Evolutionary conservation across 2,888 invertebrate genomes (phyloP).

Genomic region (Clunio marinus): DNA sequence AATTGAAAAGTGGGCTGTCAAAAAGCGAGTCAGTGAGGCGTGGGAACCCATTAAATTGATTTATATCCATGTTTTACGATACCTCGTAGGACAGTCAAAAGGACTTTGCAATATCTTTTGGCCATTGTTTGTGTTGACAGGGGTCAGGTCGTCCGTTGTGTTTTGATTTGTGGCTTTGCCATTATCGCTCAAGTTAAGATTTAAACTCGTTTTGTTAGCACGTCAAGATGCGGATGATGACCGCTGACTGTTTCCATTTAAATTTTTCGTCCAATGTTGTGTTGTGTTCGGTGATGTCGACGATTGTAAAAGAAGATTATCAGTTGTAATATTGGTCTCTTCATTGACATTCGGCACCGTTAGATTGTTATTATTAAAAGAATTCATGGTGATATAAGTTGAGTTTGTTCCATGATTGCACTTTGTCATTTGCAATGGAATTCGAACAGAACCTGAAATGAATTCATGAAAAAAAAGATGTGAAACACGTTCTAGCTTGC

Average conservation of each 20-base stretch:
- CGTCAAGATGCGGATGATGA: constrained; percentile 23
- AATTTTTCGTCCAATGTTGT: constrained; percentile 21
- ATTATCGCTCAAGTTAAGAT: constrained; percentile 17
- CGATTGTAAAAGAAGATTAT: constrained; percentile 30
- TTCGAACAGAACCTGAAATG: constrained; percentile 48
- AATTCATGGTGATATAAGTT: constrained; percentile 42
- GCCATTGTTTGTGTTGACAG: constrained; percentile 12
- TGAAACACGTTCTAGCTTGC: neutral
- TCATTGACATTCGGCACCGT: constrained; percentile 2
- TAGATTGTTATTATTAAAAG: constrained; percentile 43
- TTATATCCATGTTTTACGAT: constrained; percentile 38
- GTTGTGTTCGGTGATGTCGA: neutral
- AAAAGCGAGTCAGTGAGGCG: too few species aligned
- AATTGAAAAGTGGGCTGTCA: neutral
- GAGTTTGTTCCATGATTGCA: constrained; percentile 42
- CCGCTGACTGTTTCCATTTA: constrained; percentile 28
- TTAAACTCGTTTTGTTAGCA: constrained; percentile 12
- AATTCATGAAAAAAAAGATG: neutral
- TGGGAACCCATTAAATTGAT: neutral
- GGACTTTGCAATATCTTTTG: constrained; percentile 5
- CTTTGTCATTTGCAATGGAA: constrained; percentile 47
- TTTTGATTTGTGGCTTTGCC: constrained; percentile 21
- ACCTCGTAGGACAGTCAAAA: constrained; percentile 15
- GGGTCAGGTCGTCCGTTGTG: constrained; percentile 2
- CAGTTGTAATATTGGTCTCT: constrained; percentile 15